Base-by-base conservation (phyloP, 2,797 vertebrate species). In the Alfaro cultratus region DNA sequence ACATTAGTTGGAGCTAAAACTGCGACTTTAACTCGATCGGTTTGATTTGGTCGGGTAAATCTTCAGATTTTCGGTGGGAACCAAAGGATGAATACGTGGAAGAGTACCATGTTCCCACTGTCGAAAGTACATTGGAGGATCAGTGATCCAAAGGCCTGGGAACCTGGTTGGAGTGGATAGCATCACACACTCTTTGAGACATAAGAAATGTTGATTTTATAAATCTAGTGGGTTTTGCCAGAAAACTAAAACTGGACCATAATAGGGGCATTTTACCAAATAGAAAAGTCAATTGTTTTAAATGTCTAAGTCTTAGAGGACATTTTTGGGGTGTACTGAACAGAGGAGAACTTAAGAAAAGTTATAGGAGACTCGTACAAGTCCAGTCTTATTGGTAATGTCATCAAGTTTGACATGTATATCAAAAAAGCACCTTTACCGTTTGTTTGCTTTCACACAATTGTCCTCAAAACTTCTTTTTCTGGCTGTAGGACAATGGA, bases 401-500 rank as follows among this genome's bases (percentile, higher is more conserved):
- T 10, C 36, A n/a, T 43, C 21, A 43, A 68, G 5, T 41, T 43
- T 26, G 39, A 9, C 23, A 12, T 26, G 21, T 13, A 41, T 4
- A 26, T 26, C 8, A 26, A 53, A 53, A 53, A 53, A 26, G 23
- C 49, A 53, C 21, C 7, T 1, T 26, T 10, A 68, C 79, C 39
- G 71, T 51, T 26, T 34, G 34, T 85, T 16, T 85, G 64, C 73
- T 75, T 75, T 49, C 53, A 15, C 26, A 31, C 51, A 21, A 62
- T 23, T 79, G 34, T 72, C 68, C 70, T 74, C 47, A 53, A 26
- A 41, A 23, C 60, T 26, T 5, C 62, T 81, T 68, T 90, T 62
- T 43, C 47, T 31, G 83, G 3, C 62, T 73, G 2, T 82, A 95
- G 94, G 83, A 87, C 87, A 1, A 94, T 96, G 91, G 97, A 97